A percentile compares a stretch with the other conserved stretches of the same genome.
Conservation (phyloP, 1,140 invertebrate species). For the Homalodisca vitripennis region DNA sequence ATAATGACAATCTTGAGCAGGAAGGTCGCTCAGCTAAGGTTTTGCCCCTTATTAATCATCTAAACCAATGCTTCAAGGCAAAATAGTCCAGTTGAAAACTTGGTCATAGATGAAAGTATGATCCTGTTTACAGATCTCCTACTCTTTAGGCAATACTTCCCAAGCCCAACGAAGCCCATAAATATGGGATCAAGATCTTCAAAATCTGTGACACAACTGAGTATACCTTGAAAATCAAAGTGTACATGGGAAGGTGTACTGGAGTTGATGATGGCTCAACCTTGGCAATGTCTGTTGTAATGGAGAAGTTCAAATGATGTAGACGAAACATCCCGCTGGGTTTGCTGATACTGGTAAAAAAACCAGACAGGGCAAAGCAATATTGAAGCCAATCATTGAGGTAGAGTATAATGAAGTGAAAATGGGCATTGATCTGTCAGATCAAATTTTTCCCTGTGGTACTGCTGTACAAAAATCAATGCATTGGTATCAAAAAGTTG, state of each 20-base stretch:
- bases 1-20: conserved; percentile 35
- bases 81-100: no score
- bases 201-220: conserved; percentile 43
- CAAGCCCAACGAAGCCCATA: conserved; percentile 45
- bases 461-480: no score
- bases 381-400: no score
- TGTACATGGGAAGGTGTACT: conserved; percentile 40
- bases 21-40: conserved; percentile 41
- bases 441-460: no score
- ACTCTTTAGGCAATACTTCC: no score
- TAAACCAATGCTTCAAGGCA: conserved; percentile 35
- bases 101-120: conserved; percentile 49
- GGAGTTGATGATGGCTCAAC: conserved; percentile 19
- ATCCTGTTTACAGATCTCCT: conserved; percentile 46
- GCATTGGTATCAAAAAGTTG: no score
- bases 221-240: conserved; percentile 41
- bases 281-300: conserved; percentile 31
- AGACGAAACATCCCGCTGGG: no score
- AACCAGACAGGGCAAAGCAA: no score
- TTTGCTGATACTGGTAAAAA: no score
- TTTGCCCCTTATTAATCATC: conserved; percentile 25
- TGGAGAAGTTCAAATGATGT: no score
- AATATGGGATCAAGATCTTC: conserved; percentile 48
- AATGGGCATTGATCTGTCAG: no score
- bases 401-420: no score